Base-by-base conservation (phyloP, 2,888 invertebrate species). In the Drosophila anomalipes region DNA sequence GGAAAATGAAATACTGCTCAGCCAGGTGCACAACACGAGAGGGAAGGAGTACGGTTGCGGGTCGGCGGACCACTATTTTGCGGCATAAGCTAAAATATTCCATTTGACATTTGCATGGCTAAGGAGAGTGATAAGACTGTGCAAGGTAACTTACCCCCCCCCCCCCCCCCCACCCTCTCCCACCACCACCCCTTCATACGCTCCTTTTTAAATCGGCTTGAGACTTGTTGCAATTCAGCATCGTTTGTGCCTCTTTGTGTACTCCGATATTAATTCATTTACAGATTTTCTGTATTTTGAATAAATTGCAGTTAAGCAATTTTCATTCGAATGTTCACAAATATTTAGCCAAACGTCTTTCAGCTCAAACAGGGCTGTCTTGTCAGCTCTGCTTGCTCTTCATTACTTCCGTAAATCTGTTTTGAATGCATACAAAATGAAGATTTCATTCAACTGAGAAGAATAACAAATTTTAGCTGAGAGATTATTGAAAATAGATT, bases 251-350 rank as follows among this genome's bases (percentile, higher is more conserved):
- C 59, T 16, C 63, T 59, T 69, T 56, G 51, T 76, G 79, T 61
- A 51, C 59, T n/a, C 30, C 41, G 56, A 58, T 71, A 86, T 90
- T 81, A 86, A 89, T 86, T 86, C 81, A 86, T 89, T 86, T 82
- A 67, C 73, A 70, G 74, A 71, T 69, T 75, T 71, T 52, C n/a
- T n/a, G 47, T 66, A 54, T 59, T 33, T 60, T 61, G 30, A 37
- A 65, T 71, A 71, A 86, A 72, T 59, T 83, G 90, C 86, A 64
- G 68, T 65, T 81, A 67, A 86, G 90, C 86, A 82, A 71, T 85
- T 85, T 80, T 33, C 52, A 49, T 73, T 61, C 47, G n/a, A 62
- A 30, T 37, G 39, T 28, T 41, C 2, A 49, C 3, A 60, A 26
- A 32, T 26, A 47, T 35, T 28, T 16, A 3, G 52, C 10, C 28